These are phyloP conservation scores for Australoheros facetus DNA, from an alignment of 2,797 vertebrate genomes.

Conservation along the genomic window DNA sequence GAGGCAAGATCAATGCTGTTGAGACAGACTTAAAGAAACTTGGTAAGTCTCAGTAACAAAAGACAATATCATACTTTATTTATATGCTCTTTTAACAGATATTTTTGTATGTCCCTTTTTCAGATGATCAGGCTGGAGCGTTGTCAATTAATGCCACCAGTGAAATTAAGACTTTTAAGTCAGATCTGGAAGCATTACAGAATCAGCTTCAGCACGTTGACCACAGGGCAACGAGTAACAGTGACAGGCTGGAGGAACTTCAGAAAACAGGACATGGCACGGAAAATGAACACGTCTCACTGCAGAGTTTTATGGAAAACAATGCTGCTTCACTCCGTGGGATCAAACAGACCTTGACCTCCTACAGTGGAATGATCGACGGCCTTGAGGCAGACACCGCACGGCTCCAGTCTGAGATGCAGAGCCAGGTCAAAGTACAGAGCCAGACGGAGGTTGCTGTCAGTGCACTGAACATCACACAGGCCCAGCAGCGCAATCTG, in stretches of 20 bases:
- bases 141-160: constrained; percentile 90
- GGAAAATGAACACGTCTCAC: constrained; percentile 87
- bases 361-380: constrained; percentile 87
- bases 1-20: constrained; percentile 90
- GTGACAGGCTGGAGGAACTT: constrained; percentile 88
- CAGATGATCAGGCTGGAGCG: constrained; percentile 89
- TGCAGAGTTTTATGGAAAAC: constrained; percentile 88
- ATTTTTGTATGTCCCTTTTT: constrained; percentile 6
- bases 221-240: constrained; percentile 87
- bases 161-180: constrained; percentile 90
- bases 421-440: constrained; percentile 88
- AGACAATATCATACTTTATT: background rate
- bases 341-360: constrained; percentile 90
- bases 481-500: constrained; percentile 90
- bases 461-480: constrained; percentile 91
- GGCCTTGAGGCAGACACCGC: constrained; percentile 90
- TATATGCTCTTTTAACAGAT: background rate
- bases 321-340: constrained; percentile 89
- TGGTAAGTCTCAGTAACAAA: constrained; percentile 77
- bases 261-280: constrained; percentile 85
- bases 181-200: constrained; percentile 87
- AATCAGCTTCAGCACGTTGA: constrained; percentile 88
- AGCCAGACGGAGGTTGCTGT: constrained; percentile 85
- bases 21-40: constrained; percentile 92
- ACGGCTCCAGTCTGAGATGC: constrained; percentile 89